A percentile compares a stretch with the other conserved stretches of the same genome.
These are phyloP conservation scores for Cistogaster globosa DNA, from an alignment of 2,888 invertebrate species.

Conservation along the genomic window DNA sequence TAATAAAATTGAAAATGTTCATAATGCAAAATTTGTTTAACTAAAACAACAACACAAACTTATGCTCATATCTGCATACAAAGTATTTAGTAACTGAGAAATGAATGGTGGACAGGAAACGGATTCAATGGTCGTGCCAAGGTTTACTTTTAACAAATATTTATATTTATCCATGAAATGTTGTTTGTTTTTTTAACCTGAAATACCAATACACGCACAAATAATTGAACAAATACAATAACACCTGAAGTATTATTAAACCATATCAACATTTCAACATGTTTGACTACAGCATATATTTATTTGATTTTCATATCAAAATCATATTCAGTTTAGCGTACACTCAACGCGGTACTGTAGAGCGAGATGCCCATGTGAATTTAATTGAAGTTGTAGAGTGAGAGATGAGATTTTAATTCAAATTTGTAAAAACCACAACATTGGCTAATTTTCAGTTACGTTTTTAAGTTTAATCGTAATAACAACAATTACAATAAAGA, in stretches of 20 bases:
- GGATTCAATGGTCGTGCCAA: conserved; percentile 27
- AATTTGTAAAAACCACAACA: conserved; percentile 25
- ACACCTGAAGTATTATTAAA: conserved; percentile 36
- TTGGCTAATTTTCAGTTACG: conserved; percentile 39
- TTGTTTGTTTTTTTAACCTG: conserved; percentile 44
- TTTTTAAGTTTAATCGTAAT: conserved; percentile 1
- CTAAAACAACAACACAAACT: background rate
- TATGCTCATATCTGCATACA: background rate
- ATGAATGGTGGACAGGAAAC: conserved; percentile 17
- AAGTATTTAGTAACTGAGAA: conserved; percentile 11
- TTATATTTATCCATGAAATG: conserved; percentile 39
- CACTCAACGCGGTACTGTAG: background rate
- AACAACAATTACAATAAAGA: background rate
- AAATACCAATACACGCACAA: conserved; percentile 1
- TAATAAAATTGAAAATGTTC: background rate
- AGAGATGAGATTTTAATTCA: conserved; percentile 2
- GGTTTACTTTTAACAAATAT: conserved; percentile 52
- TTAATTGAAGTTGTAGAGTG: conserved; percentile 9
- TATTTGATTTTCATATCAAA: conserved; percentile 49
- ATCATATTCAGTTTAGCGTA: conserved; percentile 39
- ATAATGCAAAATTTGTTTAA: conserved; percentile 29
- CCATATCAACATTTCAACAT: conserved; percentile 41
- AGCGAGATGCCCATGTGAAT: background rate
- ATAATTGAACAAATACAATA: background rate
- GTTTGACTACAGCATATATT: conserved; percentile 19